Conservation (phyloP, 2,888 invertebrate genomes). For the Syritta pipiens region DNA sequence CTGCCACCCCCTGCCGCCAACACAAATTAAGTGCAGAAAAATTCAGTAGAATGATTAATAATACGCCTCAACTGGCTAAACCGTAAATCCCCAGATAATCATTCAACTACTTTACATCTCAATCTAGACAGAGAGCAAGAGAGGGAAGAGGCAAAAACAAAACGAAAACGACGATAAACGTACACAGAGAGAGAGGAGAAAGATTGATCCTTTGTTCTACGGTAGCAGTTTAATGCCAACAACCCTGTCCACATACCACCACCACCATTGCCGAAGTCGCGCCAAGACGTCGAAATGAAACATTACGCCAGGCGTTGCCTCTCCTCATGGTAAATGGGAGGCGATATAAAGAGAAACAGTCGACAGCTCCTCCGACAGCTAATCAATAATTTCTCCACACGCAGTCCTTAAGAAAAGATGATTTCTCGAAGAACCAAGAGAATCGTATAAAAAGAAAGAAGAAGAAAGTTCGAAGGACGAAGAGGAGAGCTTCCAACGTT, state of each 20-base stretch:
- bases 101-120: conserved; percentile 63
- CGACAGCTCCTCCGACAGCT: conserved; percentile 67
- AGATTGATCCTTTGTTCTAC: conserved; percentile 69
- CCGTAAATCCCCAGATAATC: conserved; percentile 61
- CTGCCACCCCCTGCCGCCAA: conserved; percentile 13
- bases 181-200: conserved; percentile 12
- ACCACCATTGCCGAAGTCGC: conserved; percentile 16
- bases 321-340: conserved; percentile 47
- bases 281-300: conserved; percentile 48
- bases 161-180: background rate
- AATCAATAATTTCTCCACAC: conserved; percentile 69
- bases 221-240: conserved; percentile 67
- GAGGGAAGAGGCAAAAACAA: conserved; percentile 6
- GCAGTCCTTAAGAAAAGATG: conserved; percentile 65
- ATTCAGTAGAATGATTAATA: conserved; percentile 62
- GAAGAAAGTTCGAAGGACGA: conserved; percentile 64
- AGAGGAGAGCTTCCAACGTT: conserved; percentile 9
- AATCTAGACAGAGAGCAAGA: conserved; percentile 30
- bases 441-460: conserved; percentile 3
- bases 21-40: too few relatives aligned
- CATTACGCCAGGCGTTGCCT: conserved; percentile 38
- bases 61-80: conserved; percentile 49
- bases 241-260: conserved; percentile 56
- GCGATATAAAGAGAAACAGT: conserved; percentile 68
- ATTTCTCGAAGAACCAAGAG: conserved; percentile 33